Evolutionary conservation across 2,797 vertebrate species (phyloP), one percentile per base, ranked within the genome.

Genomic region (Poeciliopsis gracilis): DNA sequence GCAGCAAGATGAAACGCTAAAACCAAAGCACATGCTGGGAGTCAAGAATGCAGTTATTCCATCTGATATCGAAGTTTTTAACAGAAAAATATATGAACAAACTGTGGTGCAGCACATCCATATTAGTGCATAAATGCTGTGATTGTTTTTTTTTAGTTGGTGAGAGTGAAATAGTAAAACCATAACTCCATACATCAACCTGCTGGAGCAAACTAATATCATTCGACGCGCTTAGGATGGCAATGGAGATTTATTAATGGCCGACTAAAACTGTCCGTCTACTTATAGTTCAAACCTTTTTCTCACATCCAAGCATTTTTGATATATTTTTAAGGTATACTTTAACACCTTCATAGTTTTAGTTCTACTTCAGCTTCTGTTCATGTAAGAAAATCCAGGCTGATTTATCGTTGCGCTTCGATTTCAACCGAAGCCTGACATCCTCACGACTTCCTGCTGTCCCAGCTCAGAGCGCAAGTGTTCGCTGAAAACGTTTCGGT

Each of bases 1-100:
- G 78, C 15, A 51, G 71, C 73, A 69, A 77, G 77, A 88, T 78
- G 74, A 73, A 90, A 79, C 80, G 77, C 20, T 18, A 78, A 81
- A 82, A 72, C 73, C 75, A 80, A 53, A 72, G 73, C 77, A 47
- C 47, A 30, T 13, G 46, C 16, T 73, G 55, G 18, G 18, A 73
- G 59, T 36, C 38, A 16, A 74, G 45, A 51, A 79, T 12, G 36
- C 57, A 55, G 76, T 78, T 41, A 80, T 82, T 78, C 75, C 36
- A 77, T 46, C 28, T 41, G 66, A 55, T 73, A 55, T 79, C 77
- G 49, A 63, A 46, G 55, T 75, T 20, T 67, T 72, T 59, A 78
- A 80, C 8, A 53, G 13, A 15, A 45, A 82, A 51, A 51, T 10
- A 36, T 33, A 43, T 20, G 18, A 45, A 15, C 38, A n/a, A 23